These are phyloP conservation scores for Manacus vitellinus DNA, from an alignment of 2,113 vertebrate genomes.

Conservation along the genomic window DNA sequence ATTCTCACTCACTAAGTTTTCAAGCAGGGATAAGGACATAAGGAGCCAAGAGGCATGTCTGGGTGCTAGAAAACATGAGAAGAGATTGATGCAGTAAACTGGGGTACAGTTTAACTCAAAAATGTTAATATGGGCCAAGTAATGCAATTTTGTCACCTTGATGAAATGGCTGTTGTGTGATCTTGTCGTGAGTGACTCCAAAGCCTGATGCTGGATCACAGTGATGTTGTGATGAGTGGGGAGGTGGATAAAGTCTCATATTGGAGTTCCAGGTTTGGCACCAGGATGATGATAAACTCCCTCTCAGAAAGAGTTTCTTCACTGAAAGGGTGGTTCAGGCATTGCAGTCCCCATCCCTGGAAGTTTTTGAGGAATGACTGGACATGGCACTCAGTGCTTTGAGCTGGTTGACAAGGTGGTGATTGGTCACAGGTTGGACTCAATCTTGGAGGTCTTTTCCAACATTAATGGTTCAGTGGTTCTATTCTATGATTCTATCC, in stretches of 20 bases:
- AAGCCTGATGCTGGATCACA: background rate
- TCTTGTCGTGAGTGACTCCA: background rate
- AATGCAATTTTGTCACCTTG: background rate
- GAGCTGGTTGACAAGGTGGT: background rate
- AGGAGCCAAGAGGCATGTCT: background rate
- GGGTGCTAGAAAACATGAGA: background rate
- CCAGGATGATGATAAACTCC: background rate
- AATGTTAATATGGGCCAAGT: background rate
- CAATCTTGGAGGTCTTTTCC: background rate
- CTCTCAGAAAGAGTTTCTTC: background rate
- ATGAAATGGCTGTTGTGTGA: background rate
- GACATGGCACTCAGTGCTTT: background rate
- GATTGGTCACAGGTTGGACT: background rate
- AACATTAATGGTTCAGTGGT: background rate
- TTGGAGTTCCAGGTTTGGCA: background rate
- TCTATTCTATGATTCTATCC: background rate
- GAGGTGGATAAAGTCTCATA: background rate
- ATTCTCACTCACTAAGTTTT: background rate
- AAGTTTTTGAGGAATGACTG: background rate
- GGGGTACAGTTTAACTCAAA: background rate
- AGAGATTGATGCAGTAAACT: background rate
- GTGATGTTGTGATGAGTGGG: background rate
- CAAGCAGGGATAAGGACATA: background rate
- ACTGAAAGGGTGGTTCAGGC: background rate
- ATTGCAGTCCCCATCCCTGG: background rate